Conservation (phyloP, 2,113 vertebrate species). For the Sinosuthora webbiana region DNA sequence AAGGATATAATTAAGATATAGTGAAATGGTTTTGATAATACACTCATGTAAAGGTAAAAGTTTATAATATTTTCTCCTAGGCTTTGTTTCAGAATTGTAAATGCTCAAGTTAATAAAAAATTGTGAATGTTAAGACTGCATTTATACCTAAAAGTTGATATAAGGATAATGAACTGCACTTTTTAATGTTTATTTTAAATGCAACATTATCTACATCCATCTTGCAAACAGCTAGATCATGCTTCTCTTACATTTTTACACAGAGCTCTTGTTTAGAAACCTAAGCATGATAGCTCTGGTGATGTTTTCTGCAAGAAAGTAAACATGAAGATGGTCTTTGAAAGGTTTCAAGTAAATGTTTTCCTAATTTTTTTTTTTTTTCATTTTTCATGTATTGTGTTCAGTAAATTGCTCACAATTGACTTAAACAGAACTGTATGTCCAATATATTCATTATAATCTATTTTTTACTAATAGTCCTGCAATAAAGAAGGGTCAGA, state of each 20-base stretch:
- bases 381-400: background rate
- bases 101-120: background rate
- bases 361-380: background rate
- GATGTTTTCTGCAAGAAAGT: background rate
- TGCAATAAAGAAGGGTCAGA: background rate
- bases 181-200: background rate
- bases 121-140: background rate
- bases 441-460: background rate
- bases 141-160: background rate
- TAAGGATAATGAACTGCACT: background rate
- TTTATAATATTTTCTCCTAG: constrained; percentile 20
- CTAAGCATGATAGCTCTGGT: background rate
- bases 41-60: constrained; percentile 45
- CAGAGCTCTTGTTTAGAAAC: background rate
- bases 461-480: background rate
- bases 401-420: background rate
- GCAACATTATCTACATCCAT: background rate
- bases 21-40: constrained; percentile 36
- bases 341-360: background rate
- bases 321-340: background rate
- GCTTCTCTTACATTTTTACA: background rate
- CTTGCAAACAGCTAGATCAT: background rate
- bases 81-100: background rate
- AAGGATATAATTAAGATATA: constrained; percentile 43
- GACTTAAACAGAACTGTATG: background rate